These are phyloP conservation scores for Mimas tiliae DNA, from an alignment of 2,888 invertebrate genomes.

Conservation along the genomic window DNA sequence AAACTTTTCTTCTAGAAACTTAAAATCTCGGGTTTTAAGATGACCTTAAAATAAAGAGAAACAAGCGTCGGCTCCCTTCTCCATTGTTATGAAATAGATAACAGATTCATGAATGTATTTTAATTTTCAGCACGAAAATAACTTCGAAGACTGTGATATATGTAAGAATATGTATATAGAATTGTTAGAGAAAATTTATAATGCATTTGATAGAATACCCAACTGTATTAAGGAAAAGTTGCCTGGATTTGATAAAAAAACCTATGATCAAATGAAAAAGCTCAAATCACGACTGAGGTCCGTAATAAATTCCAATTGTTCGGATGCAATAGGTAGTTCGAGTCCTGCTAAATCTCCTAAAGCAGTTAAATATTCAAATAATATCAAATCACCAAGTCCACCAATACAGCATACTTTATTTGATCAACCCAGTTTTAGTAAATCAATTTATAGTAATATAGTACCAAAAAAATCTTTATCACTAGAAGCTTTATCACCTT, in stretches of 20 bases:
- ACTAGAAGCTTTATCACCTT: slow-evolving; percentile 55
- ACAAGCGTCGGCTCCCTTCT: too few species aligned
- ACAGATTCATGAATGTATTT: neutral
- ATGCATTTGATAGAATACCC: slow-evolving; percentile 87
- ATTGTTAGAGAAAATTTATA: slow-evolving; percentile 86
- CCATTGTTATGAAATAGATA: too few species aligned
- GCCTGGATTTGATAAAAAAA: slow-evolving; percentile 84
- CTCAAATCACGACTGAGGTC: slow-evolving; percentile 84
- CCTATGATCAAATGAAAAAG: slow-evolving; percentile 84
- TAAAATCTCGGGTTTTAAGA: too few species aligned
- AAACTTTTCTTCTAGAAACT: neutral
- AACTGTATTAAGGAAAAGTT: slow-evolving; percentile 84
- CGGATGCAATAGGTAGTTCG: slow-evolving; percentile 50
- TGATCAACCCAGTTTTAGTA: slow-evolving; percentile 9
- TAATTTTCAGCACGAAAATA: slow-evolving; percentile 45
- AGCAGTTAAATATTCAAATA: slow-evolving; percentile 33
- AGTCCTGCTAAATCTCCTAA: slow-evolving; percentile 35
- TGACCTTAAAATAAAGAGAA: too few species aligned
- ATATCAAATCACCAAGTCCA: slow-evolving; percentile 41
- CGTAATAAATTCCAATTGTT: slow-evolving; percentile 66
- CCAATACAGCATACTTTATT: slow-evolving; percentile 23
- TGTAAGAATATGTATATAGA: slow-evolving; percentile 84
- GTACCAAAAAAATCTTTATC: slow-evolving; percentile 3
- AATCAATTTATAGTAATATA: slow-evolving; percentile 11
- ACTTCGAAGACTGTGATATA: slow-evolving; percentile 51